Base-by-base conservation (phyloP, 2,888 invertebrate species). In the Drosophila eohydei region DNA sequence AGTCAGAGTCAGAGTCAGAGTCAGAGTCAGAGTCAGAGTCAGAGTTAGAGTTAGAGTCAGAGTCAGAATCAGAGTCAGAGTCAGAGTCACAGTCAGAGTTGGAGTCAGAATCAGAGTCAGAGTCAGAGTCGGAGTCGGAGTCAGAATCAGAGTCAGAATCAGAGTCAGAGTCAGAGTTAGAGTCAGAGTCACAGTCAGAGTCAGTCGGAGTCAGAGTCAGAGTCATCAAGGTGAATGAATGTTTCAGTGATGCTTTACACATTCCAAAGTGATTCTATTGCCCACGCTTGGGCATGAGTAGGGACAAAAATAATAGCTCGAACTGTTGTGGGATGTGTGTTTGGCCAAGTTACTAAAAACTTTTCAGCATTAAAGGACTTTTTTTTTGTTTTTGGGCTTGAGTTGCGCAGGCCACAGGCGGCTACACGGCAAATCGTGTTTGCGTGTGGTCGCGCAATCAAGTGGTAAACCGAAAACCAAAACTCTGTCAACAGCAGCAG, bases 401-500 rank as follows among this genome's bases (percentile, higher is more conserved):
- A 57, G 56, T 11, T 43, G 56, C 43, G 34, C 67, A 30, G 74
- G 58, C 61, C 80, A 66, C 80, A 63, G 75, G 80, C 71, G 60
- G 75, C 78, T 75, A 56, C 78, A 78, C 76, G 70, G 69, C 52
- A 83, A 83, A 84, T 87, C 85, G 85, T 79, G 76, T 78, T 88
- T 73, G 76, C 82, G 76, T 73, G 79, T 72, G 78, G 81, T 84
- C 79, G 79, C 81, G 75, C 81, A 81, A 80, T 80, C 81, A 80
- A 81, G 81, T 79, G 79, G 79, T 80, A 78, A 81, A 74, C 71
- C 74, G 60, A 78, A 87, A 75, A 78, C 88, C 68, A 61, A 61
- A 78, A 79, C 81, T 80, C 79, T 75, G 73, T 62, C 69, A 77
- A 77, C 81, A 73, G 63, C 78, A 76, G 56, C 43, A 26, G 11